Conservation (phyloP, 2,113 vertebrate species). For the Actenoides hombroni region DNA sequence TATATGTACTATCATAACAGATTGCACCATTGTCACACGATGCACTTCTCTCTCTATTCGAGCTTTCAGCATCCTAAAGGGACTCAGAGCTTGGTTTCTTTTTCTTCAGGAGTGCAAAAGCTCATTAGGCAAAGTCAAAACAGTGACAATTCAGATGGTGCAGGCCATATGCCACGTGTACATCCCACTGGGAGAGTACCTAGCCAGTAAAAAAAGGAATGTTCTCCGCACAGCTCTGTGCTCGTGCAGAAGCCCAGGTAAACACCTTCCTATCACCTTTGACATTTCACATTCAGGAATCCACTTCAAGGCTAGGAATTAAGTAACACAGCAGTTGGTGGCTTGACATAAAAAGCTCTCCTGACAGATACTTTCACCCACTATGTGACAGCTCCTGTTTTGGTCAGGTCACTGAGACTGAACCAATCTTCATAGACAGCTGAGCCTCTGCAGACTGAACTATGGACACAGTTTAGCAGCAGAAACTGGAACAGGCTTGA, state of each 20-base stretch:
- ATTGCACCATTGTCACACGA: neutral
- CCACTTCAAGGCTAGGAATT: neutral
- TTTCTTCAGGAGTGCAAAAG: neutral
- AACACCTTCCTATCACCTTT: neutral
- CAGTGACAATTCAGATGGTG: neutral
- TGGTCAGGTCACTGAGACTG: neutral
- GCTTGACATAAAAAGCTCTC: neutral
- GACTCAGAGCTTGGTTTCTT: neutral
- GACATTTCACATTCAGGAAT: neutral
- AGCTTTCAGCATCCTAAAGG: neutral
- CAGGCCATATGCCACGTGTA: neutral
- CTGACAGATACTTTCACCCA: neutral
- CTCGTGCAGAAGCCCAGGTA: neutral
- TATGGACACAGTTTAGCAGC: neutral
- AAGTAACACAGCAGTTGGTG: neutral
- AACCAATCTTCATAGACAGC: neutral
- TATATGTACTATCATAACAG: neutral
- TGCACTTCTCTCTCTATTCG: neutral
- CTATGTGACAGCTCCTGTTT: neutral
- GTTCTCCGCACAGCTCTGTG: neutral
- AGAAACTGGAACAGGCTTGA: neutral
- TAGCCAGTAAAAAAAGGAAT: neutral
- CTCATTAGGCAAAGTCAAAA: neutral
- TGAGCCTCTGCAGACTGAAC: neutral
- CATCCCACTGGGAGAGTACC: neutral